These are phyloP conservation scores for Heterotis niloticus DNA, from an alignment of 2,113 vertebrate species.

Conservation along the genomic window DNA sequence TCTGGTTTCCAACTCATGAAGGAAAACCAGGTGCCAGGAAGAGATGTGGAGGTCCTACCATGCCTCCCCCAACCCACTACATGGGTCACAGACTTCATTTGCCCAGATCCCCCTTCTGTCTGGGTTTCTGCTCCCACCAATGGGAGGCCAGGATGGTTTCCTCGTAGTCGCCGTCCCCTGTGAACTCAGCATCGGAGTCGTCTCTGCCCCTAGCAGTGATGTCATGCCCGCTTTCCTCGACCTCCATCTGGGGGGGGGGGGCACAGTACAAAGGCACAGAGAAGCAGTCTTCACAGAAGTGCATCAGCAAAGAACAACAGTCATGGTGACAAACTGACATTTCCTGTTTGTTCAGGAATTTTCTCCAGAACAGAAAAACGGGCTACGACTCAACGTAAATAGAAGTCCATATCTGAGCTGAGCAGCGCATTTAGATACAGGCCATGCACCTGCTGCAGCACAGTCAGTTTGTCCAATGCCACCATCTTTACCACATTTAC, in stretches of 20 bases:
- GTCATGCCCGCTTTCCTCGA: not conserved
- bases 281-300: no score
- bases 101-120: conserved; percentile 11
- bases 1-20: no score
- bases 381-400: not conserved
- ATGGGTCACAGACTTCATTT: not conserved
- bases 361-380: not conserved
- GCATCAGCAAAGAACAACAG: no score
- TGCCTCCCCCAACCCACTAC: no score
- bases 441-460: no score
- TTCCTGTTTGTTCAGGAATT: not conserved
- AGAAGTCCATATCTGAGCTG: not conserved
- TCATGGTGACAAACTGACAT: not conserved
- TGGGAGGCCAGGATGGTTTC: conserved; percentile 14
- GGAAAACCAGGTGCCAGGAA: no score
- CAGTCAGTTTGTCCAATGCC: no score
- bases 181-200: conserved; percentile 11
- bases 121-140: conserved; percentile 11
- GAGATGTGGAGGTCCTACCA: no score
- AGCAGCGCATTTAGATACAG: no score
- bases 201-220: not conserved
- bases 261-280: not conserved
- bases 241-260: not conserved
- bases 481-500: no score
- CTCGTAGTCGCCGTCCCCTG: conserved; percentile 22